Evolutionary conservation across 2,888 invertebrate genomes (phyloP).

Genomic region (Flexamia atlantica): DNA sequence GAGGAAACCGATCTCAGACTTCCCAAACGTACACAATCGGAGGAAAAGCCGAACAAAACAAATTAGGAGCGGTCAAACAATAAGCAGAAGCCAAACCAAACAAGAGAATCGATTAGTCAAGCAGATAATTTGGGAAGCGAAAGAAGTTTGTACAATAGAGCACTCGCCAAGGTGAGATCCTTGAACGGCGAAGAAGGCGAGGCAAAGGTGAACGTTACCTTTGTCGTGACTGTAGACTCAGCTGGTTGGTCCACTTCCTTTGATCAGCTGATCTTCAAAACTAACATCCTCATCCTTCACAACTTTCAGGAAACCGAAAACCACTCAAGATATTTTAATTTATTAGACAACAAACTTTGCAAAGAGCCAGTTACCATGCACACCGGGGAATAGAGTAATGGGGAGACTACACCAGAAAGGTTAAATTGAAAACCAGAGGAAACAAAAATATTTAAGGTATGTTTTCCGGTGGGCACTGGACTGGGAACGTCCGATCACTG

Average conservation of each 20-base stretch:
- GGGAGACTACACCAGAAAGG: no score
- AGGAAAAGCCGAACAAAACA: conserved; percentile 23
- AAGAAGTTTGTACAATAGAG: conserved; percentile 5
- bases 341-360: no score
- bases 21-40: conserved; percentile 4
- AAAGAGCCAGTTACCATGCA: no score
- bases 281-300: conserved; percentile 7
- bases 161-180: conserved; percentile 11
- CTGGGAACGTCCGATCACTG: background rate
- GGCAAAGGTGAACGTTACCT: conserved; percentile 44
- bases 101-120: conserved; percentile 20
- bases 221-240: background rate
- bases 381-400: no score
- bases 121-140: conserved; percentile 12
- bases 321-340: background rate
- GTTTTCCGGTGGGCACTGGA: no score
- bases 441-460: no score
- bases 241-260: background rate
- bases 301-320: background rate
- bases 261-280: conserved; percentile 13
- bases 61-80: conserved; percentile 18
- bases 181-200: conserved; percentile 14
- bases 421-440: no score
- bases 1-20: conserved; percentile 1
- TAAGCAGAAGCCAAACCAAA: background rate